Conservation (phyloP, 1,140 invertebrate species). For the Pissodes strobi region DNA sequence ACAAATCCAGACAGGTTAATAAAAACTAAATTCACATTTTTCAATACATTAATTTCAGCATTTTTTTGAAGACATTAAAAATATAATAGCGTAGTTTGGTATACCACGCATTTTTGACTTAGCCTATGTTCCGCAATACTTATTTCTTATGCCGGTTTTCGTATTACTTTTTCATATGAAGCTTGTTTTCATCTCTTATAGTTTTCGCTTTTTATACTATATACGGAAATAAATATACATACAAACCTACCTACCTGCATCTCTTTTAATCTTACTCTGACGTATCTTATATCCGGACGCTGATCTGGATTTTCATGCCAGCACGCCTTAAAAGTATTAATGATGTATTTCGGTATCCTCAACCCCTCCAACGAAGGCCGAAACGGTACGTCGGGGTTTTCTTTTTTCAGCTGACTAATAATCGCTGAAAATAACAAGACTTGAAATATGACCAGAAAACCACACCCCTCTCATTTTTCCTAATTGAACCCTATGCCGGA, state of each 20-base stretch:
- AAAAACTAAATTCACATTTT: too few species aligned
- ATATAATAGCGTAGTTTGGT: too few species aligned
- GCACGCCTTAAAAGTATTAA: constrained; percentile 72
- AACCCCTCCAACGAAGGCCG: constrained; percentile 63
- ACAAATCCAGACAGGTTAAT: neutral
- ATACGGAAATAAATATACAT: neutral
- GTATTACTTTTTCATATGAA: too few species aligned
- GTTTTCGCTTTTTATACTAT: neutral
- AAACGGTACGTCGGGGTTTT: constrained; percentile 59
- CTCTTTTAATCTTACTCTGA: constrained; percentile 72
- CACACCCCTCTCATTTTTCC: too few species aligned
- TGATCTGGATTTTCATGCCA: constrained; percentile 78
- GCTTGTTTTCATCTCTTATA: too few species aligned
- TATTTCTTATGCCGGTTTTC: too few species aligned
- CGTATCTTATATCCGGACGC: constrained; percentile 70
- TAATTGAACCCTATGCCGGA: too few species aligned
- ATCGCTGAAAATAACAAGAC: constrained; percentile 68
- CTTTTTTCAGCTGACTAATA: constrained; percentile 73
- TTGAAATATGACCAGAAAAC: too few species aligned
- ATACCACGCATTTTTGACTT: too few species aligned
- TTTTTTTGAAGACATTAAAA: too few species aligned
- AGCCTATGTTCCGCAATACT: too few species aligned
- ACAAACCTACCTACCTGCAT: constrained; percentile 63
- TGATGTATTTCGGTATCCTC: constrained; percentile 65
- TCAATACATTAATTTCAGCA: too few species aligned